Percentiles rank a stretch among this genome's conserved stretches.
Evolutionary conservation across 2,888 invertebrate species (phyloP).

Genomic region (Scaptodrosophila latifasciaeformis): DNA sequence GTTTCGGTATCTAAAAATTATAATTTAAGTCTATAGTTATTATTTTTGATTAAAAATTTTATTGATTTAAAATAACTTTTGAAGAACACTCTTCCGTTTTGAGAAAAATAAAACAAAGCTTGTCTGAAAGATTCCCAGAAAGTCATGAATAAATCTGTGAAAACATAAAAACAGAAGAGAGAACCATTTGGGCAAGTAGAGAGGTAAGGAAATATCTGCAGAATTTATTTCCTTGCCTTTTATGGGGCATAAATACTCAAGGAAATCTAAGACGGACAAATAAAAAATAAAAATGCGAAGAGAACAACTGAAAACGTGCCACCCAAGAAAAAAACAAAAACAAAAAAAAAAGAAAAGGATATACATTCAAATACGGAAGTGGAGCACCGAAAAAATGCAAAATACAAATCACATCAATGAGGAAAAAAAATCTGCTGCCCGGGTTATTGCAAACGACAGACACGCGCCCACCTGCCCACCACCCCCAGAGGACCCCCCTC

Average conservation of each 20-base stretch:
- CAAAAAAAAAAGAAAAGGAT: conserved; percentile 30
- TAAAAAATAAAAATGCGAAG: conserved; percentile 31
- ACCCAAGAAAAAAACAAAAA: background rate
- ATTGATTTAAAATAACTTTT: too few relatives aligned
- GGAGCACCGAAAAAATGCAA: conserved; percentile 21
- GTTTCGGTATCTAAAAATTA: too few relatives aligned
- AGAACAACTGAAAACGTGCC: conserved; percentile 18
- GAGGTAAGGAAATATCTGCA: conserved; percentile 13
- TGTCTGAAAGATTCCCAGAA: conserved; percentile 14
- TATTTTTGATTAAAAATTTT: too few relatives aligned
- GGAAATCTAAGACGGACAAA: conserved; percentile 46
- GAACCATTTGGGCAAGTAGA: too few relatives aligned
- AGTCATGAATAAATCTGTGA: conserved; percentile 51
- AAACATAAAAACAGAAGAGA: conserved; percentile 14
- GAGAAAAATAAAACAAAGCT: background rate
- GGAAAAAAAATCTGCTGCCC: conserved; percentile 58
- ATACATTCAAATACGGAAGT: conserved; percentile 40
- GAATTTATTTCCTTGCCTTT: conserved; percentile 44
- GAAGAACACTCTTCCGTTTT: too few relatives aligned
- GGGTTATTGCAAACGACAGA: conserved; percentile 44
- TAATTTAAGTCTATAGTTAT: too few relatives aligned
- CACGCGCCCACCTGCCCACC: conserved; percentile 33
- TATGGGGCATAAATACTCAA: conserved; percentile 60
- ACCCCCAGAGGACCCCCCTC: too few relatives aligned
- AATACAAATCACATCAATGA: conserved; percentile 56